Conservation (phyloP, 2,797 vertebrate genomes). For the Masticophis lateralis region DNA sequence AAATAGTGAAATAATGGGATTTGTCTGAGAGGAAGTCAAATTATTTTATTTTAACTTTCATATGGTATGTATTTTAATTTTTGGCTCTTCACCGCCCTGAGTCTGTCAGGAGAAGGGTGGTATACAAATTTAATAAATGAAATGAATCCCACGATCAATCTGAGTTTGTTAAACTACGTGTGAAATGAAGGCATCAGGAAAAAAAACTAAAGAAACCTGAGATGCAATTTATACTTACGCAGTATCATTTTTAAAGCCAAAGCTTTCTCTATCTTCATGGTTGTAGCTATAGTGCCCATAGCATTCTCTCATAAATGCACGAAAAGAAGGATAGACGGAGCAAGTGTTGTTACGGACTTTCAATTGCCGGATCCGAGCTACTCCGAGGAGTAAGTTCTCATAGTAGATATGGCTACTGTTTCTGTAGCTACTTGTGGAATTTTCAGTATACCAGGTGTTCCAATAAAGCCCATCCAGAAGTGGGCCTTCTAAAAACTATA, state of each 20-base stretch:
- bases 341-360: conserved; percentile 66
- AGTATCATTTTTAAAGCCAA: conserved; percentile 49
- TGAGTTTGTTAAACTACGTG: background rate
- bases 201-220: background rate
- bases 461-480: conserved; percentile 71
- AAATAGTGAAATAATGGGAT: background rate
- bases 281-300: conserved; percentile 45
- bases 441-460: conserved; percentile 55
- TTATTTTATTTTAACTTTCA: too few relatives aligned
- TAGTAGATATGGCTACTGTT: conserved; percentile 64
- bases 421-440: background rate
- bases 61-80: too few relatives aligned
- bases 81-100: too few relatives aligned
- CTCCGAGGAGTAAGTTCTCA: conserved; percentile 68
- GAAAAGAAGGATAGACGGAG: conserved; percentile 55
- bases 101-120: too few relatives aligned
- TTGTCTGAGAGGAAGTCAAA: background rate
- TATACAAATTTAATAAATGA: too few relatives aligned
- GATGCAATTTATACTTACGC: conserved; percentile 62
- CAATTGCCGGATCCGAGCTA: conserved; percentile 65
- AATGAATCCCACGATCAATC: background rate
- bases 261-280: conserved; percentile 62
- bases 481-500: conserved; percentile 67
- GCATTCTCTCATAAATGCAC: conserved; percentile 49
- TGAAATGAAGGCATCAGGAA: background rate